These are phyloP conservation scores for Lumbricus terrestris DNA, from an alignment of 2,888 invertebrate species.

Conservation along the genomic window DNA sequence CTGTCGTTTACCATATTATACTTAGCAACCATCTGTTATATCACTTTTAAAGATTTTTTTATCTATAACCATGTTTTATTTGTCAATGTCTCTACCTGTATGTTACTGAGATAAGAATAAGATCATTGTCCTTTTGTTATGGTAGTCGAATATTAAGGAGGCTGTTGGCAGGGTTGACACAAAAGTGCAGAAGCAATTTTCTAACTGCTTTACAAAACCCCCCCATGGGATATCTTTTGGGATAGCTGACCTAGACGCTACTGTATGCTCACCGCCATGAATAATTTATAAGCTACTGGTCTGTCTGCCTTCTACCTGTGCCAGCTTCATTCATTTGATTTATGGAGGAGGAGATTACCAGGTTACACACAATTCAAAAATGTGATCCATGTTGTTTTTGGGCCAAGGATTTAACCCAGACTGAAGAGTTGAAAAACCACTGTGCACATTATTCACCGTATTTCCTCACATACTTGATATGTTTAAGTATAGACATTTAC, in stretches of 20 bases:
- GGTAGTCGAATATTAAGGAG: not conserved
- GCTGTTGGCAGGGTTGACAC: not conserved
- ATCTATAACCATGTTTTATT: not conserved
- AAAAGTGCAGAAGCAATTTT: not conserved
- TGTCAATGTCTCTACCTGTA: not conserved
- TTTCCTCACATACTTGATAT: not conserved
- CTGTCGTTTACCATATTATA: not conserved
- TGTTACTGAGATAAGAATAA: not conserved
- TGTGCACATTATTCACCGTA: not conserved
- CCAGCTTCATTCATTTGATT: not conserved
- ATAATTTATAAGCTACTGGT: not conserved
- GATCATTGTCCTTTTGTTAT: not conserved
- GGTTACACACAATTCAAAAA: not conserved
- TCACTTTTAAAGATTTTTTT: not conserved
- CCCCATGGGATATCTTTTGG: not conserved
- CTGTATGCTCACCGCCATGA: not conserved
- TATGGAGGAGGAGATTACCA: not conserved
- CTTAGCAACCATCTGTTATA: not conserved
- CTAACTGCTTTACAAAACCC: not conserved
- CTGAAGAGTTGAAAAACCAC: not conserved
- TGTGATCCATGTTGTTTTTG: not conserved
- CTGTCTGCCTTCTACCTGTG: not conserved
- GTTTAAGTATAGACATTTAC: not conserved
- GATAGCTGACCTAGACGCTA: not conserved
- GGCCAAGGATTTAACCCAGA: not conserved